Percentiles rank a stretch among this genome's conserved stretches.
phyloP scores from a whole-genome alignment of 2,888 invertebrate species.

The Dermolepida albohirtum region DNA sequence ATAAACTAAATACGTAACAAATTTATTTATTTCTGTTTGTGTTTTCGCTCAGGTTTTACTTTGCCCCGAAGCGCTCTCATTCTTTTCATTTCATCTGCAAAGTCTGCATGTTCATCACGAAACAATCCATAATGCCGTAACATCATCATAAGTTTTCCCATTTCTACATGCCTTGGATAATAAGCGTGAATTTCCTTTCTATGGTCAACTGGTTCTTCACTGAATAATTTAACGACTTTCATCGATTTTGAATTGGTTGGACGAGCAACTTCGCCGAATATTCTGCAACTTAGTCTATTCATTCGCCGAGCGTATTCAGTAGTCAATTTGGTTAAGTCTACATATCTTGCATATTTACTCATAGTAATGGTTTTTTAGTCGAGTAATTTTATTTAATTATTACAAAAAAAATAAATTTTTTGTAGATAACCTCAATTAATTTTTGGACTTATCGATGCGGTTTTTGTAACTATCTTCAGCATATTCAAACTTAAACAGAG shows the following conservation, averaged over 20 bases:
- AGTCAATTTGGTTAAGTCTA: constrained; percentile 74
- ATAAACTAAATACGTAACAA: constrained; percentile 23
- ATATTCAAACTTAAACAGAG: too few species aligned
- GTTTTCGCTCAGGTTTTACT: constrained; percentile 64
- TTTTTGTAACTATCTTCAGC: too few species aligned
- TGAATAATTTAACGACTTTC: constrained; percentile 83
- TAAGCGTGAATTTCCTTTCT: constrained; percentile 81
- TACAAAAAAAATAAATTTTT: too few species aligned
- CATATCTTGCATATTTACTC: constrained; percentile 79
- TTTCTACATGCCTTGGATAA: constrained; percentile 88
- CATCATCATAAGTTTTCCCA: constrained; percentile 76
- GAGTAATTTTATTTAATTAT: neutral
- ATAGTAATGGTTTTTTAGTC: constrained; percentile 52
- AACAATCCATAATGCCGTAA: constrained; percentile 83
- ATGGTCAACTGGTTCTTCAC: constrained; percentile 79
- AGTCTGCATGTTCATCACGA: constrained; percentile 90
- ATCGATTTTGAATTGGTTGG: constrained; percentile 81
- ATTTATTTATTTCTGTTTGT: constrained; percentile 14
- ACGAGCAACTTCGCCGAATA: constrained; percentile 88
- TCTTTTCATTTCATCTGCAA: constrained; percentile 87
- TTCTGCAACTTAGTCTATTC: constrained; percentile 86
- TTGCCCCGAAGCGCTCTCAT: constrained; percentile 83
- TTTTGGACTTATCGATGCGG: too few species aligned
- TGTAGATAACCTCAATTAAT: too few species aligned
- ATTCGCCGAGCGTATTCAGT: constrained; percentile 88